Conservation (phyloP, 2,888 invertebrate species). For the Andrena fulva region DNA sequence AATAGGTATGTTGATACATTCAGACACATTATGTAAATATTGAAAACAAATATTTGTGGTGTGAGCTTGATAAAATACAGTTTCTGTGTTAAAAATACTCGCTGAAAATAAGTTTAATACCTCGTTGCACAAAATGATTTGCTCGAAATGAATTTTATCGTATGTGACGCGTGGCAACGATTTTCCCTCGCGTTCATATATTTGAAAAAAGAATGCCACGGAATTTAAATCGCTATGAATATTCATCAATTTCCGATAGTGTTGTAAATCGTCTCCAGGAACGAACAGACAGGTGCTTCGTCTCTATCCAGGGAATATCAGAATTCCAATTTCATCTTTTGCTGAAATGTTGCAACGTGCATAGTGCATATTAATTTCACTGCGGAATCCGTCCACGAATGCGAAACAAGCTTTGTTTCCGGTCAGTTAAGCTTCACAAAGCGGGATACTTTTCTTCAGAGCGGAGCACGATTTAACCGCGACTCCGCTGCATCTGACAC, state of each 20-base stretch:
- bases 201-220: not conserved
- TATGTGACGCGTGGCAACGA: no score
- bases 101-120: no score
- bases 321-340: constrained; percentile 13
- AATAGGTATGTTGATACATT: no score
- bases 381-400: not conserved
- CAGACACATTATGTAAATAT: no score
- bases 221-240: constrained; percentile 43
- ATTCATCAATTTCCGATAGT: constrained; percentile 21
- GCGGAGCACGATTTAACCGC: constrained; percentile 19
- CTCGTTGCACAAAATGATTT: no score
- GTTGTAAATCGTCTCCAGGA: constrained; percentile 4
- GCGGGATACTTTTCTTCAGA: not conserved
- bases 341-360: not conserved
- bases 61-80: no score
- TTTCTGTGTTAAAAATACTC: no score
- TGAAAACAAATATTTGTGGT: no score
- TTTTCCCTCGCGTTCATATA: no score
- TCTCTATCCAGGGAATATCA: not conserved
- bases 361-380: constrained; percentile 29
- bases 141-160: no score
- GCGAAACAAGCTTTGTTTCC: constrained; percentile 14
- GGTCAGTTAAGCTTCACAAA: constrained; percentile 17
- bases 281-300: not conserved
- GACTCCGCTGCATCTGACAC: constrained; percentile 10